phyloP scores from a whole-genome alignment of 2,797 vertebrate species.

The Alectoris magna region DNA sequence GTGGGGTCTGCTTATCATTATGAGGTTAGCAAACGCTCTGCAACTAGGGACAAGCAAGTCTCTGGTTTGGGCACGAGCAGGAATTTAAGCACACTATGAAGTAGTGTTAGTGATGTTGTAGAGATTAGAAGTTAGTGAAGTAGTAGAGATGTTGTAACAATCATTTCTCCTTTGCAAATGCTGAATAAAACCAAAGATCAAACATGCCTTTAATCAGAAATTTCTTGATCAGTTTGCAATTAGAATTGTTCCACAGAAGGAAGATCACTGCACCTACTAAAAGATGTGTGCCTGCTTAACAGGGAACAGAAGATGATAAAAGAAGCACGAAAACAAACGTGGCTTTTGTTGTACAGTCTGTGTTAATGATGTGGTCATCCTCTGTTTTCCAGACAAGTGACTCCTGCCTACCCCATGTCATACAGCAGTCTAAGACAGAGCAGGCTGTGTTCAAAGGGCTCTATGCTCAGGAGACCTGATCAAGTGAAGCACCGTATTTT shows the following conservation, averaged over 20 bases:
- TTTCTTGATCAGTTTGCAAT: neutral
- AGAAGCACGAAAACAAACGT: neutral
- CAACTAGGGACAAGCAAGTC: neutral
- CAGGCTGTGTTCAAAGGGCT: neutral
- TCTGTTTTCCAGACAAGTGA: neutral
- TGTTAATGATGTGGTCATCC: neutral
- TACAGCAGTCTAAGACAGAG: neutral
- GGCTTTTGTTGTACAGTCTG: neutral
- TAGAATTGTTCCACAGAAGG: neutral
- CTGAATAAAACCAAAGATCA: constrained; percentile 19
- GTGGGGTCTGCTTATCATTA: neutral
- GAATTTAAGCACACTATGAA: neutral
- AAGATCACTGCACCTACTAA: neutral
- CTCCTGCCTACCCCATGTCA: neutral
- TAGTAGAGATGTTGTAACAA: neutral
- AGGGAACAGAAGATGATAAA: neutral
- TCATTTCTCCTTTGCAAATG: neutral
- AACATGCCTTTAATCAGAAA: constrained; percentile 14
- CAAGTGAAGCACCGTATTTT: neutral
- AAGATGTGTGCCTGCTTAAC: neutral
- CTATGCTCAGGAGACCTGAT: neutral
- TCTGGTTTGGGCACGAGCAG: neutral
- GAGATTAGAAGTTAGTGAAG: too few species aligned
- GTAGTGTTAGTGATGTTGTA: neutral
- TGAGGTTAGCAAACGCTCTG: neutral